phyloP scores from a whole-genome alignment of 2,113 vertebrate genomes.

The Campylomormyrus numenius region DNA sequence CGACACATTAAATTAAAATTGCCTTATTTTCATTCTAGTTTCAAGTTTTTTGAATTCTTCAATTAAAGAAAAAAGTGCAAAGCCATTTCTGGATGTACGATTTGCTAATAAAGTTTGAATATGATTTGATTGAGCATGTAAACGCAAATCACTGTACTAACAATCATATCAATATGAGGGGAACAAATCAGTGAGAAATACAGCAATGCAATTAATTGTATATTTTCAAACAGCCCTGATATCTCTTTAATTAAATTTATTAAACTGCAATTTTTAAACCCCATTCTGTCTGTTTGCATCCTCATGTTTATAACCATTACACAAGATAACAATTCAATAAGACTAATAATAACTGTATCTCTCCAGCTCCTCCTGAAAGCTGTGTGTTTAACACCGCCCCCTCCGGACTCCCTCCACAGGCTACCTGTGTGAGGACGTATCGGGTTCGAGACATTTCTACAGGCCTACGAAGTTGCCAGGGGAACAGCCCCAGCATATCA shows the following conservation, averaged over 20 bases:
- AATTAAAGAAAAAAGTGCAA: not conserved
- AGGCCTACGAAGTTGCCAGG: not conserved
- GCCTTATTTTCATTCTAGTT: not conserved
- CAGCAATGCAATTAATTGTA: not conserved
- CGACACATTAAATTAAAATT: not conserved
- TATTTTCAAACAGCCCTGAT: not conserved
- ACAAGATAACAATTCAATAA: not conserved
- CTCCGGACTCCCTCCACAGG: not conserved
- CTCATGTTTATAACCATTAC: not conserved
- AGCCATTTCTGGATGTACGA: not conserved
- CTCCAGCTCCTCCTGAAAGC: not conserved
- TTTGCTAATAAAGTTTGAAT: not conserved
- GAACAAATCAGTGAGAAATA: not conserved
- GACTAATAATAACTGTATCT: not conserved
- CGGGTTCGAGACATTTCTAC: not conserved
- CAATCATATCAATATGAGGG: not conserved
- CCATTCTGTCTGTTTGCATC: not conserved
- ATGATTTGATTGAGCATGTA: not conserved
- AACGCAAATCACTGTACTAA: not conserved
- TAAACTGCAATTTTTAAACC: not conserved
- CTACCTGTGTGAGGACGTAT: not conserved
- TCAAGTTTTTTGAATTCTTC: not conserved
- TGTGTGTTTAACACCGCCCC: not conserved
- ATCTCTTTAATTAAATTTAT: not conserved
- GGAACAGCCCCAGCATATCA: not conserved